phyloP scores from a whole-genome alignment of 2,113 vertebrate species.

The Todiramphus chloris region DNA sequence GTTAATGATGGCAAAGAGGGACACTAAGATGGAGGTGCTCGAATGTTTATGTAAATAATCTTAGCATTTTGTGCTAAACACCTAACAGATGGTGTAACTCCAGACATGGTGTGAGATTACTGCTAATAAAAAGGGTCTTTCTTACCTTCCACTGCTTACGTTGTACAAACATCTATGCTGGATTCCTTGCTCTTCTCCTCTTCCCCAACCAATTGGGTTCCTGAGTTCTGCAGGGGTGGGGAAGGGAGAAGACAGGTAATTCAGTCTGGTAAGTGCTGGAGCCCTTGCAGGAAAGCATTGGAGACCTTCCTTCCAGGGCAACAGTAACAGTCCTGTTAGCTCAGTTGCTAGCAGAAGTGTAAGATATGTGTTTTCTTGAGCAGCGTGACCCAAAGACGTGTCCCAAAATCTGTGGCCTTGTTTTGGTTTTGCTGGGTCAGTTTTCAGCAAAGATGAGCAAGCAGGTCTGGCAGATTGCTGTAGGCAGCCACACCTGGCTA shows the following conservation, averaged over 20 bases:
- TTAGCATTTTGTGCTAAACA: not conserved
- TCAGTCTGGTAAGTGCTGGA: not conserved
- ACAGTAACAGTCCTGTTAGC: not conserved
- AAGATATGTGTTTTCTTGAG: not conserved
- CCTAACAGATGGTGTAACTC: not conserved
- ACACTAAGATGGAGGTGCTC: not conserved
- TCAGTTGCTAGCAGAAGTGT: not conserved
- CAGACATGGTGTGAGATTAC: not conserved
- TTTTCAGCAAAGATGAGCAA: not conserved
- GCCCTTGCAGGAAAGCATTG: not conserved
- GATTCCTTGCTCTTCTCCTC: not conserved
- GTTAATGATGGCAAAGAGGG: not conserved
- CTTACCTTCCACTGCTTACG: not conserved
- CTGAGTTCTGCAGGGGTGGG: rapidly evolving
- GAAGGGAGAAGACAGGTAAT: not conserved
- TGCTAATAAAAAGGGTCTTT: not conserved
- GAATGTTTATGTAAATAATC: not conserved
- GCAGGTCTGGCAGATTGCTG: not conserved
- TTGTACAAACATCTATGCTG: not conserved
- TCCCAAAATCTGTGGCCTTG: not conserved
- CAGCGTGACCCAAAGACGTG: not conserved
- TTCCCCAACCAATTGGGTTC: not conserved
- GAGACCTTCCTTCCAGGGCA: not conserved
- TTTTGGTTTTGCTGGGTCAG: not conserved
- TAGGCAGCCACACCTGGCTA: not conserved